phyloP scores from a whole-genome alignment of 2,888 invertebrate species.

The Dexiosoma caninum region DNA sequence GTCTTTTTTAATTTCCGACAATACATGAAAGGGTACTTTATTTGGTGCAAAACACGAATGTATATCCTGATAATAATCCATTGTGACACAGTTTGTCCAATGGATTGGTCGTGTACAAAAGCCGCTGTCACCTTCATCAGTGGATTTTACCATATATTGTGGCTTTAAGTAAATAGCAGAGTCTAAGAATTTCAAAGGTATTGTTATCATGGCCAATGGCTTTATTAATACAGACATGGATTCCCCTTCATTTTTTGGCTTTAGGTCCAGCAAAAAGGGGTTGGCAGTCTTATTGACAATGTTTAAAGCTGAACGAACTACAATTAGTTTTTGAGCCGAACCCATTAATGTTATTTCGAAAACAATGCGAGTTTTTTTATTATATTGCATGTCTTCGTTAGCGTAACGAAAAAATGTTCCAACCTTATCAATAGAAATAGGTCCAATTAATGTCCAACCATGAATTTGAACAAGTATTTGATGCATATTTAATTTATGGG shows the following conservation, averaged over 20 bases:
- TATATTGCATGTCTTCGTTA: slow-evolving; percentile 69
- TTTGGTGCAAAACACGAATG: slow-evolving; percentile 71
- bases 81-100: slow-evolving; percentile 71
- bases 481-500: slow-evolving; percentile 88
- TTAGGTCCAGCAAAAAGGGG: slow-evolving; percentile 85
- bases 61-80: slow-evolving; percentile 69
- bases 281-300: slow-evolving; percentile 87
- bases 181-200: slow-evolving; percentile 87
- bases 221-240: slow-evolving; percentile 61
- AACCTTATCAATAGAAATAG: slow-evolving; percentile 96
- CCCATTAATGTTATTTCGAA: slow-evolving; percentile 95
- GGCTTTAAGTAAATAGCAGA: slow-evolving; percentile 88
- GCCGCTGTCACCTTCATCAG: slow-evolving; percentile 68
- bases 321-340: slow-evolving; percentile 91
- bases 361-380: slow-evolving; percentile 86
- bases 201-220: slow-evolving; percentile 82
- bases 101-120: slow-evolving; percentile 73
- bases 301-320: slow-evolving; percentile 92
- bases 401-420: slow-evolving; percentile 94
- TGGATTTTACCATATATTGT: slow-evolving; percentile 68
- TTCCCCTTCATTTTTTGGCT: slow-evolving; percentile 74
- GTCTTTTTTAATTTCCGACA: slow-evolving; percentile 82
- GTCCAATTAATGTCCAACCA: slow-evolving; percentile 91
- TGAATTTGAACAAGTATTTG: slow-evolving; percentile 93
- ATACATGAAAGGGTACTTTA: slow-evolving; percentile 72